Percentiles rank a stretch among this genome's conserved stretches.
phyloP scores from a whole-genome alignment of 2,113 vertebrate species.

The Crocuta crocuta region DNA sequence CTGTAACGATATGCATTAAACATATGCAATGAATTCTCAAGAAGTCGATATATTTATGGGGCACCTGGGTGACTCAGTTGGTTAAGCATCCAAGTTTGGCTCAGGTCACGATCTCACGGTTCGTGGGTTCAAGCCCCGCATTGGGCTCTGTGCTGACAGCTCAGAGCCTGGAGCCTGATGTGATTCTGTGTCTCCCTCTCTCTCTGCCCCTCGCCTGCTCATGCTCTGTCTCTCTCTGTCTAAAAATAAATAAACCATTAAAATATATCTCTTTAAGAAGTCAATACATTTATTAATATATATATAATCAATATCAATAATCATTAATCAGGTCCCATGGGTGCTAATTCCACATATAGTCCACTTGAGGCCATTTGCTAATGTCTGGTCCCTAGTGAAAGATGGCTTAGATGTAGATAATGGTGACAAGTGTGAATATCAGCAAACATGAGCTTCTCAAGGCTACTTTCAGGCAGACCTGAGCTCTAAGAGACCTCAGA shows the following conservation, averaged over 20 bases:
- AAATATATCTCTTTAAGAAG: background rate
- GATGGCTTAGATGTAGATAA: background rate
- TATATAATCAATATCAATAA: background rate
- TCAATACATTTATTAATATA: background rate
- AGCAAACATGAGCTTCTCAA: background rate
- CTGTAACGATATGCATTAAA: background rate
- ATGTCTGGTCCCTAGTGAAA: background rate
- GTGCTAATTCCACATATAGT: background rate
- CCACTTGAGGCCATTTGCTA: background rate
- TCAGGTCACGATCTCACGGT: no score
- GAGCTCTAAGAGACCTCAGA: background rate
- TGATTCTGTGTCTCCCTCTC: no score
- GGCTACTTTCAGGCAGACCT: background rate
- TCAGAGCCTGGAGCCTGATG: no score
- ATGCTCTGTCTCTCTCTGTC: no score
- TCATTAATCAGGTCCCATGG: background rate
- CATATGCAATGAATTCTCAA: background rate
- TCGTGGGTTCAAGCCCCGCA: no score
- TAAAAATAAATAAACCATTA: no score
- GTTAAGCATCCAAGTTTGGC: no score
- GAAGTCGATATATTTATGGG: background rate
- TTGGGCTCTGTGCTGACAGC: no score
- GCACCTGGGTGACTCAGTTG: no score
- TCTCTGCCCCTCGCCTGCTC: no score
- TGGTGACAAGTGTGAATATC: background rate